These are phyloP conservation scores for Poeciliopsis paucimaculata DNA, from an alignment of 2,797 vertebrate species.

Conservation along the genomic window DNA sequence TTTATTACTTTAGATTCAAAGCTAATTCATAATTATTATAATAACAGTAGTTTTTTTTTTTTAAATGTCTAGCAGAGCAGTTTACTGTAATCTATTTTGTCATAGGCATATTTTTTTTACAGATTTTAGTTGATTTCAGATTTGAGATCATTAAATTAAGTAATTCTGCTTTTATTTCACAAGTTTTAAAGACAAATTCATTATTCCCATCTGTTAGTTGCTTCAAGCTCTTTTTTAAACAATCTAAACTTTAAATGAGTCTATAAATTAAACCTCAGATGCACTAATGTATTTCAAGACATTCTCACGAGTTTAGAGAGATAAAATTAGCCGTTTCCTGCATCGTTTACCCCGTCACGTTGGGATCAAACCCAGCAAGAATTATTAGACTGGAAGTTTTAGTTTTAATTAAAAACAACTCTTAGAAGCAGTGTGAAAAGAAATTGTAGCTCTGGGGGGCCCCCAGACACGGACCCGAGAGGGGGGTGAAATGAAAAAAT, in stretches of 20 bases:
- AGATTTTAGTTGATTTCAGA: background rate
- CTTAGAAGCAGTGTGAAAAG: conserved; percentile 58
- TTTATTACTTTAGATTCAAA: background rate
- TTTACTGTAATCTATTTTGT: background rate
- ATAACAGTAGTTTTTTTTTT: no score
- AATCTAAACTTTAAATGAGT: background rate
- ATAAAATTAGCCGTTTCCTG: conserved; percentile 8
- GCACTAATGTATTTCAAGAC: background rate
- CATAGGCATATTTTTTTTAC: background rate
- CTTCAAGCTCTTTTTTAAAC: background rate
- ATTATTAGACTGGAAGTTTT: conserved; percentile 21
- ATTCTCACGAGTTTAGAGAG: background rate
- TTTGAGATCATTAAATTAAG: background rate
- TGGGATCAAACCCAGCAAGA: conserved; percentile 8
- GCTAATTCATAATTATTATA: background rate
- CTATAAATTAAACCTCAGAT: background rate
- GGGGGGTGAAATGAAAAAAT: conserved; percentile 72
- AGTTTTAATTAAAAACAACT: conserved; percentile 33
- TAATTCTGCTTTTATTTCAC: conserved; percentile 12
- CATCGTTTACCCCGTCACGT: conserved; percentile 3
- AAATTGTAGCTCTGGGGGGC: conserved; percentile 82
- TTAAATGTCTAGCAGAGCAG: background rate
- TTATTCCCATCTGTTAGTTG: conserved; percentile 5
- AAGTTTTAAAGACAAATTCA: conserved; percentile 17
- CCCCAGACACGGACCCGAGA: conserved; percentile 75